A percentile compares a stretch with the other conserved stretches of the same genome.
These are phyloP conservation scores for Brachionus asplanchnoidis DNA, from an alignment of 1,140 invertebrate genomes.

Conservation along the genomic window DNA sequence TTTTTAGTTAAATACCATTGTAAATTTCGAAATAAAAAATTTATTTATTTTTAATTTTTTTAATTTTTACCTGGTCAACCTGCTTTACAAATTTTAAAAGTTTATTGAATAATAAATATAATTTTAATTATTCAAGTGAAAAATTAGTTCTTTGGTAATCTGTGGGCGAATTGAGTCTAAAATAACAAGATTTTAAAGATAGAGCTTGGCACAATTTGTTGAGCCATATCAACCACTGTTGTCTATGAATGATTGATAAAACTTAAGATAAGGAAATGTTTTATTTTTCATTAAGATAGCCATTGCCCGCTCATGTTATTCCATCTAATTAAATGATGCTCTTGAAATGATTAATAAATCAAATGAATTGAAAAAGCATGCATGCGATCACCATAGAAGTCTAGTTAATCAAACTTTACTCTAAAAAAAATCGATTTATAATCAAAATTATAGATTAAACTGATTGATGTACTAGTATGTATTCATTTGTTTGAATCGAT, in stretches of 20 bases:
- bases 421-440: background rate
- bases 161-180: background rate
- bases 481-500: conserved; percentile 15
- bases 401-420: conserved; percentile 29
- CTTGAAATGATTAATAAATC: conserved; percentile 35
- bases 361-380: background rate
- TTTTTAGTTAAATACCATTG: too few species aligned
- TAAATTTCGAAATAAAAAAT: too few species aligned
- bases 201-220: background rate
- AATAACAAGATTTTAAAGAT: background rate
- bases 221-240: background rate
- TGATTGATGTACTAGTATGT: conserved; percentile 32
- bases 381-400: background rate
- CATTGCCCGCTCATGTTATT: background rate
- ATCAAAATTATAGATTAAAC: conserved; percentile 19
- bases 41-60: too few species aligned
- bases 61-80: too few species aligned
- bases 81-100: too few species aligned
- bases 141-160: too few species aligned
- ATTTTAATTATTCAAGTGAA: too few species aligned
- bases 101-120: too few species aligned
- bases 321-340: background rate
- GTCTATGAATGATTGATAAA: background rate
- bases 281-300: background rate
- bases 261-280: background rate